These are phyloP conservation scores for Coenonympha arcania DNA, from an alignment of 2,888 invertebrate genomes.

Conservation along the genomic window DNA sequence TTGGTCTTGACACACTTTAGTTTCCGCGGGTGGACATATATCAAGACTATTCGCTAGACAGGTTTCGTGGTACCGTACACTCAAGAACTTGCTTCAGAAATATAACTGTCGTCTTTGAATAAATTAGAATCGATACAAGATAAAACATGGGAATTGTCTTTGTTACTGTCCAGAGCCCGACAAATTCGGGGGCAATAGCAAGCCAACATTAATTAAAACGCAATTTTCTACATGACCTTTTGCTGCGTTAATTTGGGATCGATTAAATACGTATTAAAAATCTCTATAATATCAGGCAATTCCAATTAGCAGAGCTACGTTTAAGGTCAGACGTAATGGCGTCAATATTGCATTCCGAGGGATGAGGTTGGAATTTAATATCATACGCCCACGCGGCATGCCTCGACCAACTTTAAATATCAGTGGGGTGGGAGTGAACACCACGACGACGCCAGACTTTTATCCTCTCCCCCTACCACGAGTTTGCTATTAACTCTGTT, in stretches of 20 bases:
- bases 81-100: background rate
- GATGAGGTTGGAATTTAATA: constrained; percentile 1
- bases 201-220: background rate
- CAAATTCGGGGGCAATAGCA: too few species aligned
- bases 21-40: background rate
- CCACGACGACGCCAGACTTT: background rate
- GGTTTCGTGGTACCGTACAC: background rate
- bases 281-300: too few species aligned
- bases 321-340: background rate
- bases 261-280: too few species aligned
- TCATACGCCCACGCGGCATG: background rate
- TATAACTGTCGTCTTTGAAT: background rate
- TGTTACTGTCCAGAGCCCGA: too few species aligned
- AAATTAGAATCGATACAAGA: background rate
- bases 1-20: constrained; percentile 1
- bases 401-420: too few species aligned
- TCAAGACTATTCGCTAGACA: background rate
- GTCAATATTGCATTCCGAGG: background rate
- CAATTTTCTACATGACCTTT: too few species aligned
- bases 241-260: too few species aligned
- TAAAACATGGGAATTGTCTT: too few species aligned
- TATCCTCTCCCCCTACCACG: too few species aligned
- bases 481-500: too few species aligned
- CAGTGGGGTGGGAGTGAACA: background rate
- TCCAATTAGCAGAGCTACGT: too few species aligned